These are phyloP conservation scores for Selene dorsalis DNA, from an alignment of 2,797 vertebrate genomes.

Conservation along the genomic window DNA sequence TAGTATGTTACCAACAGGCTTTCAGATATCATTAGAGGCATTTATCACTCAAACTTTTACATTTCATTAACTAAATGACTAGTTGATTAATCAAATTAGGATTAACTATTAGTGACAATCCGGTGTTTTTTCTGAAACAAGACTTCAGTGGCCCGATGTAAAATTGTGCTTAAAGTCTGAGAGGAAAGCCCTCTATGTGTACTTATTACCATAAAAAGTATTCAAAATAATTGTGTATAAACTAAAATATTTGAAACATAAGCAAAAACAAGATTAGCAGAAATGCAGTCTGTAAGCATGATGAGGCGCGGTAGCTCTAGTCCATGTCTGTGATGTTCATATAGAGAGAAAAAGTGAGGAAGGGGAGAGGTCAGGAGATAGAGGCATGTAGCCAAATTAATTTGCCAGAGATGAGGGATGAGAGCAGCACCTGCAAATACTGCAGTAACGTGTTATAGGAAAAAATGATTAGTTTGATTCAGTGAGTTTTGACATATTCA, in stretches of 20 bases:
- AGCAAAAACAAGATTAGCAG: slow-evolving; percentile 10
- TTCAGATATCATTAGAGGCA: background rate
- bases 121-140: background rate
- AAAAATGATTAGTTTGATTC: slow-evolving; percentile 63
- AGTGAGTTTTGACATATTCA: slow-evolving; percentile 53
- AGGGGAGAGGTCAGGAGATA: slow-evolving; percentile 7
- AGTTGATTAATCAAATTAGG: background rate
- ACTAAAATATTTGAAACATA: slow-evolving; percentile 2
- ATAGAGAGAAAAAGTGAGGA: slow-evolving; percentile 11
- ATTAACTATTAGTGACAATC: background rate
- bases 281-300: background rate
- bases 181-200: background rate
- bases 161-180: background rate
- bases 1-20: background rate
- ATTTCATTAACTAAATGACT: background rate
- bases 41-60: background rate
- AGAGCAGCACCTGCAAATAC: slow-evolving; percentile 47
- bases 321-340: background rate
- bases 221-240: no score
- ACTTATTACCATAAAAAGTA: no score
- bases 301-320: background rate
- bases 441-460: slow-evolving; percentile 23
- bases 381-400: slow-evolving; percentile 46
- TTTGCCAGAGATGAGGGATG: slow-evolving; percentile 44
- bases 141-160: background rate